phyloP scores from a whole-genome alignment of 2,113 vertebrate species.

The Onychorhynchus coronatus region DNA sequence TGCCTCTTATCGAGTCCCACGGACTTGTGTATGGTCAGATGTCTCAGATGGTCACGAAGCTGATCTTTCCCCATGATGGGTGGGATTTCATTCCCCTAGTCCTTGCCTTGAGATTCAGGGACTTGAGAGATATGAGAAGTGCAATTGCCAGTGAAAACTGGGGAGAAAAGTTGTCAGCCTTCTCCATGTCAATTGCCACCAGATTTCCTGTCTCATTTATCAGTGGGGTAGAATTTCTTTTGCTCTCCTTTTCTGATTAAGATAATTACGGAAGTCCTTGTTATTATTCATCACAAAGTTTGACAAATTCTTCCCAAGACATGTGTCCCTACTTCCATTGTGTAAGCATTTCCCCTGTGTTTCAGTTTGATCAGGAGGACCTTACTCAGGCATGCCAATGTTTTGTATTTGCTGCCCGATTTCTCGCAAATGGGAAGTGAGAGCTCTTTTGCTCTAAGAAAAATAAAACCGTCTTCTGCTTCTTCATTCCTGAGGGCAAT shows the following conservation, averaged over 20 bases:
- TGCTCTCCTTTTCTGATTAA: not conserved
- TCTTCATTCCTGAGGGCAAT: not conserved
- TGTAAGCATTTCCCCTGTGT: not conserved
- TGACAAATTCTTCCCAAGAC: not conserved
- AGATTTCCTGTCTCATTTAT: not conserved
- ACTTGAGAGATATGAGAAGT: not conserved
- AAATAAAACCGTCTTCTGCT: not conserved
- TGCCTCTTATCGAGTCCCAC: not conserved
- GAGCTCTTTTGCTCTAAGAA: not conserved
- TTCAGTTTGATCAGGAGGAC: not conserved
- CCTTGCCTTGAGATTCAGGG: not conserved
- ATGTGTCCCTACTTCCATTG: not conserved
- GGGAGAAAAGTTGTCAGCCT: not conserved
- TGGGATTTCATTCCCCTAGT: not conserved
- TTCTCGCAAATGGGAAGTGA: not conserved
- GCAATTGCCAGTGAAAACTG: not conserved
- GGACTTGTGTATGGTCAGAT: no score
- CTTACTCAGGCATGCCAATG: not conserved
- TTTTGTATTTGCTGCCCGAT: not conserved
- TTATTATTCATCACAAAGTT: not conserved
- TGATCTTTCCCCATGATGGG: accelerated
- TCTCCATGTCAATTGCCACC: not conserved
- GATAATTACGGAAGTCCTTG: not conserved
- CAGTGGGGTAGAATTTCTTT: not conserved
- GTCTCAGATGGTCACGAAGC: not conserved